Evolutionary conservation across 2,888 invertebrate genomes (phyloP), one percentile per base, ranked within the genome.

Genomic region (Leucoptera coffeella): DNA sequence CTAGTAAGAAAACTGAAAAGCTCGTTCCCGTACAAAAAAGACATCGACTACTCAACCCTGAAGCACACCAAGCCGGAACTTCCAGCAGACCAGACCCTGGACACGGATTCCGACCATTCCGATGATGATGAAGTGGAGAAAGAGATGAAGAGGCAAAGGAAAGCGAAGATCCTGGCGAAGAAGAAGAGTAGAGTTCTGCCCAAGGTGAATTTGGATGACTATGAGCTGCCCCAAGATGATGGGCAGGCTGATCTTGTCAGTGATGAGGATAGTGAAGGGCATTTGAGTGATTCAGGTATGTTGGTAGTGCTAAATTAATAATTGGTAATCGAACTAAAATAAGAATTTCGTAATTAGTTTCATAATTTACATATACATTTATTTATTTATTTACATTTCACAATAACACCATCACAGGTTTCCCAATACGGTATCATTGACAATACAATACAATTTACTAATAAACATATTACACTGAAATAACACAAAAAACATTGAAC

Each of bases 141-240:
- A 33, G 78, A 78, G 45, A 73, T 78, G 54, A 73, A 74, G 34
- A 61, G 74, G 26, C 69, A 74, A 0, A 65, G 77, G 23, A 75
- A 75, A 50, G 76, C 71, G 29, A 62, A 69, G 12, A 71, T 61
- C 31, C 77, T 72, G 44, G 64, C 76, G 22, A 78, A 74, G 35
- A 54, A 59, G 22, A 73, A 67, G n/a, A 44, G 50, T 7, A 65
- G 71, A 28, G 41, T 58, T 1, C 47, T 82, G 35, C 83, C 84
- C 0, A 73, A 77, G 38, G 77, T 87, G 15, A 80, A 87, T 53
- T 60, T 92, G 20, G 88, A 91, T 43, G 82, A 85, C 59, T 91
- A 81, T 39, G 80, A 81, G 28, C 59, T 85, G 39, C 89, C 88
- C 0, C 76, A 77, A 2, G 87, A 89, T 39, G 86, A 86, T 32